These are phyloP conservation scores for Lophius americanus DNA, from an alignment of 2,797 vertebrate species.

Conservation along the genomic window DNA sequence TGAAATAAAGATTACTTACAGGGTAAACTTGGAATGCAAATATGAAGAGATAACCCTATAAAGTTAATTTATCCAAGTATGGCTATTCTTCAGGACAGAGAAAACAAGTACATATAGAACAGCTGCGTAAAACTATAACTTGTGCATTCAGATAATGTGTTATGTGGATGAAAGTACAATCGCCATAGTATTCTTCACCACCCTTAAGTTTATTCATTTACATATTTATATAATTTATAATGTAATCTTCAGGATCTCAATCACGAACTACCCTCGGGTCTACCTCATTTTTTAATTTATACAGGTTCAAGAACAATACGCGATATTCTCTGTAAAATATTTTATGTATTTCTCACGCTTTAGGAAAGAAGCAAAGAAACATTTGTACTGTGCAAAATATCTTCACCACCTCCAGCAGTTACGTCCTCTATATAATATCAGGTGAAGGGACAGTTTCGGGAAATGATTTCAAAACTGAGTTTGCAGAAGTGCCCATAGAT, in stretches of 20 bases:
- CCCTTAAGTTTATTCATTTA: conserved; percentile 73
- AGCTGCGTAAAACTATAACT: too few relatives aligned
- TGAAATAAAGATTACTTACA: too few relatives aligned
- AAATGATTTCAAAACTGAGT: conserved; percentile 15
- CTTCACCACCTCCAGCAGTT: conserved; percentile 39
- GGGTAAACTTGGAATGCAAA: too few relatives aligned
- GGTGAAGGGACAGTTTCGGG: conserved; percentile 27
- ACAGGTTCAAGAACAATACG: conserved; percentile 39
- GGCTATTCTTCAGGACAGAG: too few relatives aligned
- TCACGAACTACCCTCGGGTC: conserved; percentile 27
- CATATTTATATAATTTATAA: conserved; percentile 68
- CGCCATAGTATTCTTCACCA: conserved; percentile 28
- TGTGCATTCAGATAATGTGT: conserved; percentile 3
- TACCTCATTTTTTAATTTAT: conserved; percentile 43
- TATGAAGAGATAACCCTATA: too few relatives aligned
- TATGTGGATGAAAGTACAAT: not conserved
- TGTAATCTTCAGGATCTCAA: conserved; percentile 34
- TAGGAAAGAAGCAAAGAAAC: conserved; percentile 39
- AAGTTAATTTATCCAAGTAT: too few relatives aligned
- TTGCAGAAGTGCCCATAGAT: conserved; percentile 19
- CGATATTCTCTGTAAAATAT: conserved; percentile 56
- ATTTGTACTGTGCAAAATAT: conserved; percentile 68
- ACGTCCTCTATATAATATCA: conserved; percentile 28
- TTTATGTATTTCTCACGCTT: conserved; percentile 37
- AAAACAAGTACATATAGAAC: too few relatives aligned